Evolutionary conservation across 1,140 invertebrate genomes (phyloP), one percentile per base, ranked within the genome.

Genomic region (Alviniconcha marisindica): DNA sequence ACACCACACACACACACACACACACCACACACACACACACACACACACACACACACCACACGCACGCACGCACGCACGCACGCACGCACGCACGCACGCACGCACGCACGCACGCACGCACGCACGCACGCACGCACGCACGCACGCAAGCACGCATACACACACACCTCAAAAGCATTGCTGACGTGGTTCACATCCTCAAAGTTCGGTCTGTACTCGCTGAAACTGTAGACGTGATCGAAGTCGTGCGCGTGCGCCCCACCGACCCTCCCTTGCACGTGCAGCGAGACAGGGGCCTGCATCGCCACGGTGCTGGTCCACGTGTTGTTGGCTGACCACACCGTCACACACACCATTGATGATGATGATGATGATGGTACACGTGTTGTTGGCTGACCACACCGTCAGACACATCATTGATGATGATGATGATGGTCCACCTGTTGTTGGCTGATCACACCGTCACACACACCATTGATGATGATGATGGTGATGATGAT

Each of bases 191-290:
- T 31, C 4, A 10, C 42, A 14, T 40, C 24, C 1, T n/a, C 73
- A 38, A 28, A 42, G 73, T n/a, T 28, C 14, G 73, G 73, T 24
- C 38, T 76, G 73, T 44, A 76, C 15, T 76, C 73, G 42, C 2
- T 44, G 42, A 76, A 76, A 31, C 12, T 28, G 40, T 76, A 76
- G 3, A 44, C 38, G 73, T 76, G 73, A 18, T 76, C 40, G 44
- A 76, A 76, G 1, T 42, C n/a, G n/a, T 76, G 73, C 40, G 73
- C 38, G 24, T 44, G 33, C 18, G 73, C 40, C 4, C 73, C 73
- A 10, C 18, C 73, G 7, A 5, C 42, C 18, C 73, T 76, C 21
- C 73, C 73, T 12, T 15, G 15, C 21, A 76, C 42, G n/a, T 76
- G 36, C 21, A 76, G 73, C 38, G 4, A 76, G 14, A 76, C 36